Evolutionary conservation across 2,113 vertebrate species (phyloP), one percentile per base, ranked within the genome.

Genomic region (Pelusios castaneus): DNA sequence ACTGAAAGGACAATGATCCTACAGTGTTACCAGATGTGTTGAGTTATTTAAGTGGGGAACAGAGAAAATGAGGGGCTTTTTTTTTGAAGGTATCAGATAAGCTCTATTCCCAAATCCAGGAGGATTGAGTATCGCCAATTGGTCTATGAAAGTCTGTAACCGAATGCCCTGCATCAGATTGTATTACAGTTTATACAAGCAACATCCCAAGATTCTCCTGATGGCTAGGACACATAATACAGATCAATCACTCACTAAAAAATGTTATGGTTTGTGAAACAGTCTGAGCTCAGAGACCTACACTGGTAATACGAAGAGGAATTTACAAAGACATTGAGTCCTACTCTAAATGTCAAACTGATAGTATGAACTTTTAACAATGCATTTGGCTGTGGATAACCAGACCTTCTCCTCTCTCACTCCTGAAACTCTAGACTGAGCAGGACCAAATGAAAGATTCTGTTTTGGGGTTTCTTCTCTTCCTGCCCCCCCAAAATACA

Each of bases 11-110:
- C 99, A 99, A 99, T 99, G 99, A 98, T 98, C 98, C 99, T 98
- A 99, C 99, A 99, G 99, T 99, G 98, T 99, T 99, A 99, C 99
- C 99, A 99, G 98, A 99, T 99, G 99, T 99, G 99, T 98, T 98
- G 98, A 99, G 99, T 99, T 99, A 99, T 98, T 98, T 98, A 98
- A 98, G 97, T 95, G 98, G 97, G 98, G 94, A 98, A 98, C 94
- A 98, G 95, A 98, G 96, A 98, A 98, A 98, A 98, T 95, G 97
- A 98, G 95, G 97, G 95, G 95, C 95, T 97, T 98, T 98, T 98
- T 98, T 98, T 96, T 43, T 97, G 89, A 98, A 99, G 98, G 98
- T 99, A 99, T 99, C 99, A 99, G 99, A 99, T 99, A 99, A 99
- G 97, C 98, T 92, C 97, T 98, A 98, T 98, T 99, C 98, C 99